A percentile compares a stretch with the other conserved stretches of the same genome.
Conservation (phyloP, 2,797 vertebrate genomes). For the Steatocranus sp. region DNA sequence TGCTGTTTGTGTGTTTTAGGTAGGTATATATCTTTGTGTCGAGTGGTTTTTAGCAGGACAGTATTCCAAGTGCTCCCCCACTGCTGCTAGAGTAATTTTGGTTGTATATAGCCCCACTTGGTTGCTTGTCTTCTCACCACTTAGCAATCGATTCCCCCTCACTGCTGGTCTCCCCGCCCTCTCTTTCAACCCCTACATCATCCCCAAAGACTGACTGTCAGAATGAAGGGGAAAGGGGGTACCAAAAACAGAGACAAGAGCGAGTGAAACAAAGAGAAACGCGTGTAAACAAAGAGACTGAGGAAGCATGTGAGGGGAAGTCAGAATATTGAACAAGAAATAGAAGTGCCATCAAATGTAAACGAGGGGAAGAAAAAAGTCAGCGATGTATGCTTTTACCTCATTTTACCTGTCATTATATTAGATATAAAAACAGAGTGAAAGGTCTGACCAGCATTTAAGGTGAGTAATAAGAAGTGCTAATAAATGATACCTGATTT, state of each 20-base stretch:
- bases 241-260: background rate
- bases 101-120: background rate
- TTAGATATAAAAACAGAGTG: background rate
- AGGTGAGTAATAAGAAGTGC: background rate
- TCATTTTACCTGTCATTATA: background rate
- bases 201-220: constrained; percentile 36
- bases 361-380: background rate
- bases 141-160: constrained; percentile 53
- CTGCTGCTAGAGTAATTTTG: constrained; percentile 2
- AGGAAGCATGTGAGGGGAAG: background rate
- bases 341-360: background rate
- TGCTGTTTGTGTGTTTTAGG: constrained; percentile 15
- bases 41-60: background rate
- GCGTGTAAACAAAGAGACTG: constrained; percentile 10
- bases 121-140: constrained; percentile 18
- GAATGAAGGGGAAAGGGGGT: background rate
- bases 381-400: background rate
- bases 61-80: background rate
- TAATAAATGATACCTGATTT: background rate
- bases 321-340: background rate
- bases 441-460: background rate
- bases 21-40: background rate
- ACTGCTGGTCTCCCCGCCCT: background rate
- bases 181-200: background rate
- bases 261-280: constrained; percentile 18